These are phyloP conservation scores for Armadillidium nasatum DNA, from an alignment of 1,140 invertebrate species.

Conservation along the genomic window DNA sequence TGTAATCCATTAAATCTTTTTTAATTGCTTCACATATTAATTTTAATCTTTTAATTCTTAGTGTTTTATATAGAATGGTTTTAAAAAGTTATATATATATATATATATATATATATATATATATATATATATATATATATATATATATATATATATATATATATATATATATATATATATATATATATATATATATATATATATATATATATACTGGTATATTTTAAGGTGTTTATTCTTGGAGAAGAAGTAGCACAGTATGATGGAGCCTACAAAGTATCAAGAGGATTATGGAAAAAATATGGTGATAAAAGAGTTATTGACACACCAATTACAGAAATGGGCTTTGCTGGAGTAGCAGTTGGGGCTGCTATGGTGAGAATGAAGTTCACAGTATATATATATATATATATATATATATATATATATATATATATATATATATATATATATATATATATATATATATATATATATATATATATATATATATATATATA, in stretches of 20 bases:
- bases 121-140: slow-evolving; percentile 6
- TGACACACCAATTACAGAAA: slow-evolving; percentile 97
- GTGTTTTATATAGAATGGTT: too few relatives aligned
- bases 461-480: too few relatives aligned
- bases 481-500: too few relatives aligned
- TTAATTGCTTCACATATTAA: too few relatives aligned
- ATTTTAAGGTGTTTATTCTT: slow-evolving; percentile 79
- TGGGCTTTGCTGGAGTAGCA: slow-evolving; percentile 93
- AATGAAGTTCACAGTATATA: too few relatives aligned
- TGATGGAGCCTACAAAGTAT: slow-evolving; percentile 96
- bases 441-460: too few relatives aligned
- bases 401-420: too few relatives aligned
- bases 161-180: slow-evolving; percentile 23
- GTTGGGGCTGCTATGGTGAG: slow-evolving; percentile 89
- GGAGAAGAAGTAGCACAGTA: slow-evolving; percentile 99
- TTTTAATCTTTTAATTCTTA: too few relatives aligned
- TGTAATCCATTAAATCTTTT: too few relatives aligned
- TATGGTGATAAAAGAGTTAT: slow-evolving; percentile 95
- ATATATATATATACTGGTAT: too few relatives aligned
- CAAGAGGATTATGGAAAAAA: slow-evolving; percentile 94
- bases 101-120: background rate
- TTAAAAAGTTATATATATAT: too few relatives aligned
- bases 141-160: slow-evolving; percentile 20
- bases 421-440: too few relatives aligned
- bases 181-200: background rate